Evolutionary conservation across 2,888 invertebrate genomes (phyloP), one percentile per base, ranked within the genome.

Genomic region (Homarus gammarus): DNA sequence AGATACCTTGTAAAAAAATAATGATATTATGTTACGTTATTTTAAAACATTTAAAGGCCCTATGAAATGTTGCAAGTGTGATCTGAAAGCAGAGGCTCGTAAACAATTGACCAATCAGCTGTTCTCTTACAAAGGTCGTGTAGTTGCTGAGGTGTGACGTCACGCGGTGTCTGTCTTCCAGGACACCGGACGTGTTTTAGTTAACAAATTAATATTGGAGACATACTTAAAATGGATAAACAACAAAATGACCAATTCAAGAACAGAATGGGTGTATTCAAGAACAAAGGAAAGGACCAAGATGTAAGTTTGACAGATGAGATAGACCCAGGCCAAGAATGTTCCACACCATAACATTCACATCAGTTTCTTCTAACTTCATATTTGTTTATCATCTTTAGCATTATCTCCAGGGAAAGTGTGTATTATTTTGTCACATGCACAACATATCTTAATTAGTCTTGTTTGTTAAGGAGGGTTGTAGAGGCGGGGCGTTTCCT

Each of bases 211-310:
- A 38, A 27, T 44, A 64, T 77, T 38, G 12, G 78, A 77, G 36
- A 84, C 33, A 73, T 33, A 38, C 8, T 44, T 72, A 89, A 38
- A 49, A 91, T 91, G 91, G 91, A 91, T 12, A 91, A 88, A 49
- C 87, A 83, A 73, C 87, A 85, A 75, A 81, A 79, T 64, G 91
- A 91, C 79, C 90, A 91, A 61, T 81, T 82, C 44, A 92, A 92
- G 87, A 91, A 91, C 70, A 91, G 98, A 95, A 96, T 97, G 95
- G 97, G 97, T 95, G 97, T 96, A 94, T 98, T 98, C 95, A 99
- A 99, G 96, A 99, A 99, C 96, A 98, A 98, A 96, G 99, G 99
- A 94, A 99, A 99, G 96, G 99, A 99, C 95, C 98, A 98, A 95
- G 99, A 99, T 95, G 99, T 98, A 95, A 97, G 97, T 96, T 94